These are phyloP conservation scores for Dinomys branickii DNA, from an alignment of 2,113 vertebrate genomes.

Conservation along the genomic window DNA sequence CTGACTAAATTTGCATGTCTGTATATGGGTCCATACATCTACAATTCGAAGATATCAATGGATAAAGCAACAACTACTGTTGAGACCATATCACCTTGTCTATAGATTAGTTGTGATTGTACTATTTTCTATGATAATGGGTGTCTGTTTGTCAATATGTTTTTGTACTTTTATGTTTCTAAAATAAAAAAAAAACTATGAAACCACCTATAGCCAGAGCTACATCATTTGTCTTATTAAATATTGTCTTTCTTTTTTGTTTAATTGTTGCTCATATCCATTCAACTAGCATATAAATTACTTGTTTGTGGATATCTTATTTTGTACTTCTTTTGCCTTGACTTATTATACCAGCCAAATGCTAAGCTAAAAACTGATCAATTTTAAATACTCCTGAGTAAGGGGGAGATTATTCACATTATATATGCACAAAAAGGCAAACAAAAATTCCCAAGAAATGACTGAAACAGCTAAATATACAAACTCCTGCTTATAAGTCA, in stretches of 20 bases:
- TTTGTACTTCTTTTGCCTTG: constrained; percentile 11
- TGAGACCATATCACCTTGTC: too few relatives aligned
- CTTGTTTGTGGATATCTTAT: background rate
- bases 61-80: too few relatives aligned
- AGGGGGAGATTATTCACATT: background rate
- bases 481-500: background rate
- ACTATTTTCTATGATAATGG: too few relatives aligned
- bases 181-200: too few relatives aligned
- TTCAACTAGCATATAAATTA: constrained; percentile 31
- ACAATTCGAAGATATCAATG: too few relatives aligned
- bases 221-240: background rate
- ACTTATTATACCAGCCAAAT: background rate
- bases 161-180: too few relatives aligned
- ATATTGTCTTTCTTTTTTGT: background rate
- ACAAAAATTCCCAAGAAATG: background rate
- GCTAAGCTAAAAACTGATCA: background rate
- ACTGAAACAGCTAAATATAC: constrained; percentile 37
- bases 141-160: too few relatives aligned
- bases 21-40: too few relatives aligned
- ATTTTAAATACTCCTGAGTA: constrained; percentile 6
- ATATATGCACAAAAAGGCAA: background rate
- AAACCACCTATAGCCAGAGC: background rate
- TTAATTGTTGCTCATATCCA: background rate
- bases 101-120: too few relatives aligned
- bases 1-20: too few relatives aligned